phyloP scores from a whole-genome alignment of 2,113 vertebrate genomes.

The Tragelaphus strepsiceros region DNA sequence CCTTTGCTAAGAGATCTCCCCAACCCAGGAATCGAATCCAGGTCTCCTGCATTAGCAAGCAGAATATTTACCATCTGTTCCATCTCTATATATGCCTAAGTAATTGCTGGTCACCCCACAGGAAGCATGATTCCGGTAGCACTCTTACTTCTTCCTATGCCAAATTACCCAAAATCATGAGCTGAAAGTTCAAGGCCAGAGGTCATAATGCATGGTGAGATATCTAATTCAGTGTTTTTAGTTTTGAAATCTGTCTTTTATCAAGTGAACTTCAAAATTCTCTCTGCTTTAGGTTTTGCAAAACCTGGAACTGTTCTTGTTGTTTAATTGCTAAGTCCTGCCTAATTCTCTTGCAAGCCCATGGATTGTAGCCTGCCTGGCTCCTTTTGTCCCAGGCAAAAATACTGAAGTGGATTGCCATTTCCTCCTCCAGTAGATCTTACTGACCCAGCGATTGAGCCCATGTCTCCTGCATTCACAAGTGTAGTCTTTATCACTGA shows the following conservation, averaged over 20 bases:
- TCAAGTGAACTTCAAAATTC: not conserved
- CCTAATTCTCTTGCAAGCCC: not conserved
- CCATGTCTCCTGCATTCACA: not conserved
- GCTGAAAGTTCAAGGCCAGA: not conserved
- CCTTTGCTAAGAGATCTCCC: not conserved
- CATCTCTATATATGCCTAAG: not conserved
- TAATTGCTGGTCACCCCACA: not conserved
- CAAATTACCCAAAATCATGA: not conserved
- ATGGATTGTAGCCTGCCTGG: not conserved
- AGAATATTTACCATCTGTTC: not conserved
- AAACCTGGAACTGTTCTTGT: not conserved
- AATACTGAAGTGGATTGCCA: not conserved
- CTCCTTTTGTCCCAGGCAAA: not conserved
- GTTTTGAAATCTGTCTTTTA: not conserved
- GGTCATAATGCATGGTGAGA: accelerated
- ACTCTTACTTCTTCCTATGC: accelerated
- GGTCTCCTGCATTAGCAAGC: not conserved
- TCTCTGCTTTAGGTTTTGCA: not conserved
- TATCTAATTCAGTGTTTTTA: not conserved
- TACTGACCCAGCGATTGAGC: not conserved
- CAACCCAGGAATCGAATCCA: not conserved
- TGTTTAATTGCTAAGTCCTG: not conserved
- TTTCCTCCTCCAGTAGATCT: not conserved
- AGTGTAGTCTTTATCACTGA: not conserved
- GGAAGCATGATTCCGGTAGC: not conserved